Percentiles rank a stretch among this genome's conserved stretches.
These are phyloP conservation scores for Ormia ochracea DNA, from an alignment of 2,888 invertebrate species.

Conservation along the genomic window DNA sequence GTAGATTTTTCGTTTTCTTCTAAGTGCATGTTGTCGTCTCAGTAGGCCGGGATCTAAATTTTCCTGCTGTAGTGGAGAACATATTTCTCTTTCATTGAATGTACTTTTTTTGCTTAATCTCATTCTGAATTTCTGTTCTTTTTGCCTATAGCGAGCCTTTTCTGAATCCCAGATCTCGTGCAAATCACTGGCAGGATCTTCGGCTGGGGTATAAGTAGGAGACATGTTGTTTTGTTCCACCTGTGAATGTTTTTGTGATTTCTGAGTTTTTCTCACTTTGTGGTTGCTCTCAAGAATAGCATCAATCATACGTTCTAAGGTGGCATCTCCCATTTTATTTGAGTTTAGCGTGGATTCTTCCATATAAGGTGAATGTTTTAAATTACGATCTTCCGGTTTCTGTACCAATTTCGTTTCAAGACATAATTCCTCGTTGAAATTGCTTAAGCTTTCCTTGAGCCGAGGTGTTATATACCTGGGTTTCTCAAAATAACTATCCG, in stretches of 20 bases:
- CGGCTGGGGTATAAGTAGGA: constrained; percentile 75
- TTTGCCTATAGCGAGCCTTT: constrained; percentile 63
- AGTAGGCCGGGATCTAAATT: constrained; percentile 62
- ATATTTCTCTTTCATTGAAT: constrained; percentile 72
- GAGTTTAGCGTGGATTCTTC: constrained; percentile 69
- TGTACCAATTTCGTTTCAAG: constrained; percentile 29
- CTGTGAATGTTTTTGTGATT: constrained; percentile 62
- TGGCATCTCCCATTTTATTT: constrained; percentile 75
- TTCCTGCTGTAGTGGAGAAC: constrained; percentile 66
- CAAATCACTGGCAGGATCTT: constrained; percentile 76
- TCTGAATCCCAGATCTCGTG: constrained; percentile 74
- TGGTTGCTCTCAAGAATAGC: constrained; percentile 76
- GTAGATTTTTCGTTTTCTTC: constrained; percentile 71
- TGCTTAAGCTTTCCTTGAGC: not conserved
- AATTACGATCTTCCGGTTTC: not conserved
- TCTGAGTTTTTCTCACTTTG: constrained; percentile 69
- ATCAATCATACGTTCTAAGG: constrained; percentile 76
- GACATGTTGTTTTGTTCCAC: constrained; percentile 65
- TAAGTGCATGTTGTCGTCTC: constrained; percentile 72
- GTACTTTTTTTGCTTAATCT: constrained; percentile 47
- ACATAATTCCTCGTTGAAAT: not conserved
- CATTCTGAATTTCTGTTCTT: constrained; percentile 38
- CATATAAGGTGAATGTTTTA: constrained; percentile 28
- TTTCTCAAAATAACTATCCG: constrained; percentile 76
- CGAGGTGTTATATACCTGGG: constrained; percentile 73